Conservation (phyloP, 64 coral and sea anemone genomes). For the Exaiptasia diaphana region DNA sequence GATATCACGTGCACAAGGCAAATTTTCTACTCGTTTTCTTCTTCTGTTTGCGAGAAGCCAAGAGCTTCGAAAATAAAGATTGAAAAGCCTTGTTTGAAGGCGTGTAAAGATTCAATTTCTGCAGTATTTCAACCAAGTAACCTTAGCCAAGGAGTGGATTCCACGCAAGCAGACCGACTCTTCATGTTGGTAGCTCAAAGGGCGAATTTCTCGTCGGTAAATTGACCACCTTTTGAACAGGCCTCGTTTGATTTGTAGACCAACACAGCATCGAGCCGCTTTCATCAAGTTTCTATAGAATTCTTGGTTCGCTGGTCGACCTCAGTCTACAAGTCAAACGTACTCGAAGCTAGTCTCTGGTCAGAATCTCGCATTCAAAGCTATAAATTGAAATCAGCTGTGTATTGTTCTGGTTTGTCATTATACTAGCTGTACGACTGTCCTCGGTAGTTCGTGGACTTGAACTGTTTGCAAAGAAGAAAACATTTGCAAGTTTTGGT, state of each 20-base stretch:
- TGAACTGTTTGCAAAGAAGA: not conserved
- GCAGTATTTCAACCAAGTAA: not conserved
- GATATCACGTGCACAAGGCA: slow-evolving; percentile 74
- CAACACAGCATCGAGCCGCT: not conserved
- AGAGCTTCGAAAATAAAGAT: slow-evolving; percentile 63
- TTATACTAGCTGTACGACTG: not conserved
- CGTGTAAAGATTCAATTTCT: not conserved
- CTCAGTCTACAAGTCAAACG: not conserved
- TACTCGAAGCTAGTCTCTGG: not conserved
- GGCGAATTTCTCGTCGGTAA: not conserved
- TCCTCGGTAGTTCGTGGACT: not conserved
- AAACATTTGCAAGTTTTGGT: not conserved
- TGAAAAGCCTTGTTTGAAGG: slow-evolving; percentile 1
- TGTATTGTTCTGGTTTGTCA: slow-evolving; percentile 7
- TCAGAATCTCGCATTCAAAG: not conserved
- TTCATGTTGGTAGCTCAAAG: not conserved
- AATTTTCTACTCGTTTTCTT: slow-evolving; percentile 76
- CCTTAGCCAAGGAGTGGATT: slow-evolving; percentile 3
- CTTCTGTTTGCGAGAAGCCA: slow-evolving; percentile 75
- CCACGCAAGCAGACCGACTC: not conserved
- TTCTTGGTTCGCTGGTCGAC: not conserved
- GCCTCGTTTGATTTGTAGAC: not conserved
- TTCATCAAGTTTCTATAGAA: not conserved
- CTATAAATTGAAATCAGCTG: slow-evolving; percentile 1
- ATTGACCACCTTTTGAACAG: not conserved